Percentiles rank a stretch among this genome's conserved stretches.
These are phyloP conservation scores for silkworm (Bombyx mori) DNA, from an alignment of 1,140 invertebrate species.

Conservation along the genomic window ASM3026992v2 NC_085119.1:11119001-11119500, in stretches of 20 bases:
- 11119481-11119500: too few species aligned
- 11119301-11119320: neutral
- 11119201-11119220: slow-evolving; percentile 1
- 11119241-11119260: neutral
- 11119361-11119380: too few species aligned
- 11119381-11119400: too few species aligned
- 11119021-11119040: too few species aligned
- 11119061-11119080: neutral
- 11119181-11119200: slow-evolving; percentile 1
- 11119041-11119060: neutral
- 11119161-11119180: neutral
- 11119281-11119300: neutral
- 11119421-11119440: too few species aligned
- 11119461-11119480: too few species aligned
- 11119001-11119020: too few species aligned
- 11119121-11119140: slow-evolving; percentile 2
- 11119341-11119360: too few species aligned
- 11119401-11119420: too few species aligned
- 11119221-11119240: neutral
- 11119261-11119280: neutral
- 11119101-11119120: slow-evolving; percentile 2
- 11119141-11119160: slow-evolving; percentile 6
- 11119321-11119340: too few species aligned
- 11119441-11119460: too few species aligned
- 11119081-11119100: slow-evolving; percentile 1